Base-by-base conservation (phyloP, 2,797 vertebrate species). In the Clarias platycephalus region DNA sequence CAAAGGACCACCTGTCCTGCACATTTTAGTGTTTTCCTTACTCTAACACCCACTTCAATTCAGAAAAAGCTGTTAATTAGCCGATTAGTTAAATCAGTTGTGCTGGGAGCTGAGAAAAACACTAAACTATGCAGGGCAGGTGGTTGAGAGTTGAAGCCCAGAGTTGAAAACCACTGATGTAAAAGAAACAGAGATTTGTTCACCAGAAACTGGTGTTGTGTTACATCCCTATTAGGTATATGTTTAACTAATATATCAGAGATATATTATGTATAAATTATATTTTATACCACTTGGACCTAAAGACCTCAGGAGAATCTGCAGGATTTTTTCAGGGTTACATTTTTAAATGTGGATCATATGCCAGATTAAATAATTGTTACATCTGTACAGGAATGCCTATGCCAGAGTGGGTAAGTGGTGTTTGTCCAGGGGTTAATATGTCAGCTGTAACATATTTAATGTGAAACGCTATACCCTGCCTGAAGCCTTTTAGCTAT, bases 381-480 rank as follows among this genome's bases (percentile, higher is more conserved):
- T 34, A 26, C 26, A 76, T 77, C 12, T 57, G 26, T 55, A 75
- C 10, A 24, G 20, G 12, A 31, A 60, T 2, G 4, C 55, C 57
- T 13, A 28, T 77, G 57, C 12, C 37, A 31, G 22, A 78, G 31
- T 40, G 31, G 26, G 20, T 77, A 78, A 78, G 75, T 60, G 57
- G 15, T 78, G 40, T 78, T 78, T 78, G 34, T 78, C 22, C 34
- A 40, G n/a, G 75, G 53, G 16, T 34, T 40, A 60, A 62, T 62
- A 22, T 40, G 37, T 78, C 16, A 78, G 3, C 57, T 78, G 31
- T 62, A 62, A 62, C 37, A 18, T 37, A 78, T 62, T 78, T 62
- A 78, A 62, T 78, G 34, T 24, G 60, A 62, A 78, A 78, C 31
- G 40, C 75, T n/a, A 37, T 31, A 37, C 28, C 57, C 57, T n/a